phyloP scores from a whole-genome alignment of 2,113 vertebrate genomes.

The Sturnus vulgaris region DNA sequence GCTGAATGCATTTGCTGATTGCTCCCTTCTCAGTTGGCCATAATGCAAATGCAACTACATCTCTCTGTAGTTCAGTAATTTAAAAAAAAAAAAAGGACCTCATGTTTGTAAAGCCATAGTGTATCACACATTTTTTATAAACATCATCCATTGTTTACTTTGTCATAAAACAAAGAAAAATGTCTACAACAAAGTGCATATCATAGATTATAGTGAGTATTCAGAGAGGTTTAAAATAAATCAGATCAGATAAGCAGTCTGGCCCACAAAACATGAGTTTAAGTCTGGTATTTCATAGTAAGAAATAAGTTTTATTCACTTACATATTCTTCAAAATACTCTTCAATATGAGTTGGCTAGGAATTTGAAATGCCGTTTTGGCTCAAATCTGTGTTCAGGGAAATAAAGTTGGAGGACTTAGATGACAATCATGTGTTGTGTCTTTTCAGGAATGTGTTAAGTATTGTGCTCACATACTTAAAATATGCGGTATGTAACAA shows the following conservation, averaged over 20 bases:
- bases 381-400: neutral
- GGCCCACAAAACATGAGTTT: neutral
- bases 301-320: neutral
- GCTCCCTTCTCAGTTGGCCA: neutral
- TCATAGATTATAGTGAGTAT: neutral
- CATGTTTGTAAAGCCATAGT: neutral
- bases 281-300: neutral
- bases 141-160: neutral
- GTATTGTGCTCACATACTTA: neutral
- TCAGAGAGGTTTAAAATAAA: neutral
- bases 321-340: neutral
- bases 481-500: neutral
- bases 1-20: conserved; percentile 18
- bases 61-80: neutral
- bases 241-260: neutral
- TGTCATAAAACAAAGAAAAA: neutral
- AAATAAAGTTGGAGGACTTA: neutral
- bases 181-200: neutral
- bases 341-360: neutral
- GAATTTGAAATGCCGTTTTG: neutral
- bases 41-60: neutral
- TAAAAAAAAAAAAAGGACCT: neutral
- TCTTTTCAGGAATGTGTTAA: neutral
- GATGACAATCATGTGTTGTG: neutral
- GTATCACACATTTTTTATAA: neutral